Evolutionary conservation across 2,888 invertebrate species (phyloP).

Genomic region (Hybos culiciformis): DNA sequence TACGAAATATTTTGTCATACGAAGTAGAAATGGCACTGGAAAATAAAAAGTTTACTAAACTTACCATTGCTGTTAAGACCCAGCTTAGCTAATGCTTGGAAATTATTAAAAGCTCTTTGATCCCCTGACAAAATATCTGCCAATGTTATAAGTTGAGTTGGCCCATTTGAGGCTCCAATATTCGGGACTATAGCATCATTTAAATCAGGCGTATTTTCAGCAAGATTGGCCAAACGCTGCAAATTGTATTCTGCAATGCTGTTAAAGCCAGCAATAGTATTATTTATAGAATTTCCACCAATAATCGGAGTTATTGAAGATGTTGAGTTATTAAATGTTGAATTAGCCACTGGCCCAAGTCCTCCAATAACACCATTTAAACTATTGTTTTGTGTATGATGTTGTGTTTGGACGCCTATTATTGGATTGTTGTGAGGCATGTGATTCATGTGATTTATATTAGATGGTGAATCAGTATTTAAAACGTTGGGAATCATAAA

Average conservation of each 20-base stretch:
- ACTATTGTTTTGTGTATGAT: conserved; percentile 18
- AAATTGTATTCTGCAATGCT: conserved; percentile 79
- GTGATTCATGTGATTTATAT: conserved; percentile 24
- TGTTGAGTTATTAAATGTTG: conserved; percentile 15
- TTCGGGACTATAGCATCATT: conserved; percentile 26
- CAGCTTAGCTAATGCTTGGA: conserved; percentile 79
- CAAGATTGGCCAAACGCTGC: conserved; percentile 68
- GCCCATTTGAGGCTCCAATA: conserved; percentile 20
- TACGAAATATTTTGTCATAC: neutral
- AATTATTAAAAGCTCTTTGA: conserved; percentile 70
- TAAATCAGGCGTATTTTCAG: conserved; percentile 47
- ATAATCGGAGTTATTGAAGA: conserved; percentile 22
- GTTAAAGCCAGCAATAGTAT: conserved; percentile 35
- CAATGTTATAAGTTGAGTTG: conserved; percentile 52
- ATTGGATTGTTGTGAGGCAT: neutral
- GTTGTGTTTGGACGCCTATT: conserved; percentile 8
- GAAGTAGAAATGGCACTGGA: neutral
- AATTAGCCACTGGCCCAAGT: conserved; percentile 14
- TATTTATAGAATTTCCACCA: conserved; percentile 32
- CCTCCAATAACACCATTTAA: conserved; percentile 10
- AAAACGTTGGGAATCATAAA: conserved; percentile 32
- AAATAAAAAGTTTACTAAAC: conserved; percentile 17
- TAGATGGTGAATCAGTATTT: conserved; percentile 35
- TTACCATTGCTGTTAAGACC: conserved; percentile 55
- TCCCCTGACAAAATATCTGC: conserved; percentile 62